A percentile compares a stretch with the other conserved stretches of the same genome.
phyloP scores from a whole-genome alignment of 2,113 vertebrate species.

The Phodopus roborovskii region DNA sequence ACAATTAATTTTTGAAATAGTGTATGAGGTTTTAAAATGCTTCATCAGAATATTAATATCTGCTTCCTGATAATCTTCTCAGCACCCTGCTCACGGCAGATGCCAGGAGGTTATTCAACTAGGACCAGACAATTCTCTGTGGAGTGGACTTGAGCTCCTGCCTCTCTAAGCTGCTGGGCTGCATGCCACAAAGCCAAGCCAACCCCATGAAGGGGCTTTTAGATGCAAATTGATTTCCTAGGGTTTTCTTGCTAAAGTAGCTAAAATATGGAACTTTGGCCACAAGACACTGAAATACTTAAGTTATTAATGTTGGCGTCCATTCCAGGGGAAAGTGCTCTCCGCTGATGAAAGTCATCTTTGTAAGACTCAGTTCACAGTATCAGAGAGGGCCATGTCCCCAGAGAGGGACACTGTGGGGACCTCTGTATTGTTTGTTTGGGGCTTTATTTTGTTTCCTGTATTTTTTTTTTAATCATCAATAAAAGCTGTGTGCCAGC shows the following conservation, averaged over 20 bases:
- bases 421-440: neutral
- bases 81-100: slow-evolving; percentile 72
- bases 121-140: slow-evolving; percentile 80
- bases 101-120: slow-evolving; percentile 81
- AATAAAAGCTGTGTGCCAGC: slow-evolving; percentile 3
- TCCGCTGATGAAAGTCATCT: slow-evolving; percentile 72
- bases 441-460: neutral
- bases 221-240: slow-evolving; percentile 85
- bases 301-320: slow-evolving; percentile 77
- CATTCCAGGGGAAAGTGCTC: slow-evolving; percentile 55
- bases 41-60: slow-evolving; percentile 77
- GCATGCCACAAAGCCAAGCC: slow-evolving; percentile 84
- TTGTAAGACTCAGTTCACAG: slow-evolving; percentile 58
- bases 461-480: slow-evolving; percentile 20
- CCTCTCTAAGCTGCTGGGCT: slow-evolving; percentile 83
- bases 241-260: slow-evolving; percentile 84
- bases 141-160: slow-evolving; percentile 80
- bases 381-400: slow-evolving; percentile 31
- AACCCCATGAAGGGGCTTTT: slow-evolving; percentile 83
- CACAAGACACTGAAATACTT: slow-evolving; percentile 74
- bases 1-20: slow-evolving; percentile 60
- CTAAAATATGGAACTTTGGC: slow-evolving; percentile 81
- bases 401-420: neutral
- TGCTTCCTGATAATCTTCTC: slow-evolving; percentile 75
- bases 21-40: slow-evolving; percentile 60